phyloP scores from a whole-genome alignment of 2,888 invertebrate species.

The Druceiella hillmani region DNA sequence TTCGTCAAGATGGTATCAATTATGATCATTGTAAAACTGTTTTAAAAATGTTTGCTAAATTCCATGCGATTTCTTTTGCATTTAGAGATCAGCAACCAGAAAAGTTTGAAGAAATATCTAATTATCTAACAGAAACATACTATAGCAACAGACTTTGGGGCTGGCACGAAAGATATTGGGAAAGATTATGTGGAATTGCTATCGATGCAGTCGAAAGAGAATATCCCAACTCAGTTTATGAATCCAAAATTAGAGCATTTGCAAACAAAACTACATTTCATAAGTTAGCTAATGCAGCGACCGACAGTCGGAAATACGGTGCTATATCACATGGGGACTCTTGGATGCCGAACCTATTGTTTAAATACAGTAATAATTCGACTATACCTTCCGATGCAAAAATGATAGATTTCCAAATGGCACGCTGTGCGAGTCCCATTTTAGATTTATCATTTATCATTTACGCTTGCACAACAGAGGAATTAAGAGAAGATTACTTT shows the following conservation, averaged over 20 bases:
- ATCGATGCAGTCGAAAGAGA: slow-evolving; percentile 60
- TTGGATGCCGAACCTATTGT: slow-evolving; percentile 72
- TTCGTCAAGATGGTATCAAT: slow-evolving; percentile 46
- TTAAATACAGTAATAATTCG: slow-evolving; percentile 34
- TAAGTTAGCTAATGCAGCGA: slow-evolving; percentile 40
- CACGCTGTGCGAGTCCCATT: slow-evolving; percentile 52
- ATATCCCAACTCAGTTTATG: slow-evolving; percentile 54
- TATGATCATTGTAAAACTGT: slow-evolving; percentile 45
- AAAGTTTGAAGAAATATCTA: slow-evolving; percentile 39
- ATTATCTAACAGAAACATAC: slow-evolving; percentile 50
- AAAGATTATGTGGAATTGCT: slow-evolving; percentile 46
- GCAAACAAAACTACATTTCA: slow-evolving; percentile 47
- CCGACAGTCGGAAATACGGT: slow-evolving; percentile 35
- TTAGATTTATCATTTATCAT: slow-evolving; percentile 56
- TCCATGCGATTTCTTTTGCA: slow-evolving; percentile 55
- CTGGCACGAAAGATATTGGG: slow-evolving; percentile 55
- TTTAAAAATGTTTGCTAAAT: slow-evolving; percentile 50
- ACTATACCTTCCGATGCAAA: slow-evolving; percentile 39
- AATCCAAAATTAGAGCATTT: slow-evolving; percentile 50
- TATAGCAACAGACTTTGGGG: slow-evolving; percentile 46
- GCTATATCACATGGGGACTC: slow-evolving; percentile 68
- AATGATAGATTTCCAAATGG: slow-evolving; percentile 66
- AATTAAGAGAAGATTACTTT: slow-evolving; percentile 52
- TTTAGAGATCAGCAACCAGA: slow-evolving; percentile 51
- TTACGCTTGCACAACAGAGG: slow-evolving; percentile 57